phyloP scores from a whole-genome alignment of 2,797 vertebrate species.

The Mus minutoides region DNA sequence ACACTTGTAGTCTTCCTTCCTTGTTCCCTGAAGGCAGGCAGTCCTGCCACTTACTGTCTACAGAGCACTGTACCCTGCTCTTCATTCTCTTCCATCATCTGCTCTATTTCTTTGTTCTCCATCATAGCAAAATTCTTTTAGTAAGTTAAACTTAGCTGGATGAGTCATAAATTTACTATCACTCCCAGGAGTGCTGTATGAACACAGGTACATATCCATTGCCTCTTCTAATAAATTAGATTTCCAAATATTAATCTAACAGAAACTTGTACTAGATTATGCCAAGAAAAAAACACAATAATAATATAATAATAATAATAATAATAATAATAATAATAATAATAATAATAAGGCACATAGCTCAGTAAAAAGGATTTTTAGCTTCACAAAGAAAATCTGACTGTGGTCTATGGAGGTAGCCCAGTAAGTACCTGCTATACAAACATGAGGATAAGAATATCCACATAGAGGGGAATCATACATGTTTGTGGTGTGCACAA shows the following conservation, averaged over 20 bases:
- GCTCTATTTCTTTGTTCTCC: neutral
- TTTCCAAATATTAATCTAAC: neutral
- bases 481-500: neutral
- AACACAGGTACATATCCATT: neutral
- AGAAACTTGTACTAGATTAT: neutral
- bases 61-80: neutral
- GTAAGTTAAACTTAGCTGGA: neutral
- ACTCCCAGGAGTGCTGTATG: neutral
- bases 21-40: neutral
- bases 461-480: neutral
- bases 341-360: neutral
- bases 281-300: neutral
- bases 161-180: neutral
- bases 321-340: too few relatives aligned
- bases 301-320: neutral
- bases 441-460: neutral
- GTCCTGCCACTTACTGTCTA: neutral
- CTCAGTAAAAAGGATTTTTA: slow-evolving; percentile 9
- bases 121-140: neutral
- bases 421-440: neutral
- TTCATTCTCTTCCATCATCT: neutral
- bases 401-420: too few relatives aligned
- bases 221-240: neutral
- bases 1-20: neutral
- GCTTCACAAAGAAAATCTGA: neutral